Base-by-base conservation (phyloP, 2,113 vertebrate genomes). In the Corythoichthys haematopterus region DNA sequence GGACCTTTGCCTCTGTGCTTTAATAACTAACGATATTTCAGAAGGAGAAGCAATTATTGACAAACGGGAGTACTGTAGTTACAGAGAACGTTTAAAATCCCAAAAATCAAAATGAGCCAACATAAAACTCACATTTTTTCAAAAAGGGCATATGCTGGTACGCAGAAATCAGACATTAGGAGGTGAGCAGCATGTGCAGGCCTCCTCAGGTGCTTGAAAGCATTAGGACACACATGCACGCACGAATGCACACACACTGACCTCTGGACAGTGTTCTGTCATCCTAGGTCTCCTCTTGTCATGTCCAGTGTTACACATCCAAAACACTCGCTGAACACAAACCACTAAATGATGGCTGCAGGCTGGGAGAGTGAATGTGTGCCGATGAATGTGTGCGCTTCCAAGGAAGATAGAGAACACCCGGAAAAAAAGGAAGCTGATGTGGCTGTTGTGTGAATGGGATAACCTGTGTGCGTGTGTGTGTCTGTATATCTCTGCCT, bases 291-390 rank as follows among this genome's bases (percentile, higher is more conserved):
- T 87, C 86, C 70, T 64, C 38, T 40, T 87, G 82, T 85, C 81
- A 85, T 80, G 68, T 81, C 76, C 64, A 75, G 78, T 88, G 83
- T 88, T 90, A 88, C 88, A 90, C 84, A 86, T 90, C 88, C 87
- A 86, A 88, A 90, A 90, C 88, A 89, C 85, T 87, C 81, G 86
- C 86, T 85, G 87, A 90, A 90, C 86, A 90, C 87, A 86, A 89
- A 83, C 81, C 87, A 88, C 82, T 87, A 91, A 91, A 92, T 91
- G 88, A 91, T 87, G 81, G 84, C 91, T 89, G 81, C 84, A 77
- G 89, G 90, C 79, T 69, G 71, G 61, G 71, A 69, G 65, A 66
- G 45, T 16, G 46, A 47, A 65, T 66, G 70, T 74, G 65, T 76
- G 56, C 74, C 55, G 69, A 74, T 76, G 52, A 72, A 50, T 74